Percentiles rank a stretch among this genome's conserved stretches.
Conservation (phyloP, 2,888 invertebrate genomes). For the Diarsia mendica region DNA sequence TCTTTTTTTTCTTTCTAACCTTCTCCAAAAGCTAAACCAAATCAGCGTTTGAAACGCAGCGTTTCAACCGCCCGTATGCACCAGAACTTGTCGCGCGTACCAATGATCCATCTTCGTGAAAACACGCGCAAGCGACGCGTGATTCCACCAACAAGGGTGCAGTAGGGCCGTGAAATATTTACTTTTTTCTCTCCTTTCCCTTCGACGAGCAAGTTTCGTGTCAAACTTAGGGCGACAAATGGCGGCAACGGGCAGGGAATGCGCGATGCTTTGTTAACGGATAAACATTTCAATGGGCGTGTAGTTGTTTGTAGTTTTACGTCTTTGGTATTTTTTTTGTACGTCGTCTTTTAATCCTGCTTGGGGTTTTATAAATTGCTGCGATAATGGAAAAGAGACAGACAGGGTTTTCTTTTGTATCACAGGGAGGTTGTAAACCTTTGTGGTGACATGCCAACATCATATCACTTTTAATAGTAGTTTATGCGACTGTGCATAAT, state of each 20-base stretch:
- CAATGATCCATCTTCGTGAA: slow-evolving; percentile 88
- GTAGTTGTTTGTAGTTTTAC: slow-evolving; percentile 61
- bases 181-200: slow-evolving; percentile 80
- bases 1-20: background rate
- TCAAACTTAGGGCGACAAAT: slow-evolving; percentile 83
- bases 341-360: slow-evolving; percentile 43
- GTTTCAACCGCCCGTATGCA: slow-evolving; percentile 70
- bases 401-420: background rate
- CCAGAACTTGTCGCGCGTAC: slow-evolving; percentile 73
- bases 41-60: slow-evolving; percentile 25
- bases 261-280: slow-evolving; percentile 74
- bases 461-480: background rate
- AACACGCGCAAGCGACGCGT: slow-evolving; percentile 88
- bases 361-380: slow-evolving; percentile 20
- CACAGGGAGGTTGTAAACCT: background rate
- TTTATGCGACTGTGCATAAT: too few relatives aligned
- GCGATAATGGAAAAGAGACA: background rate
- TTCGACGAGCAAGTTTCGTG: slow-evolving; percentile 80
- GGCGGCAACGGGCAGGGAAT: slow-evolving; percentile 73
- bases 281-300: slow-evolving; percentile 67
- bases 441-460: background rate
- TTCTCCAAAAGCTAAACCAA: background rate
- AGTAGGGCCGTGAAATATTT: slow-evolving; percentile 84
- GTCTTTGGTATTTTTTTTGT: slow-evolving; percentile 44
- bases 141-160: slow-evolving; percentile 89